Conservation (phyloP, 2,797 vertebrate genomes). For the Acipenser oxyrinchus region DNA sequence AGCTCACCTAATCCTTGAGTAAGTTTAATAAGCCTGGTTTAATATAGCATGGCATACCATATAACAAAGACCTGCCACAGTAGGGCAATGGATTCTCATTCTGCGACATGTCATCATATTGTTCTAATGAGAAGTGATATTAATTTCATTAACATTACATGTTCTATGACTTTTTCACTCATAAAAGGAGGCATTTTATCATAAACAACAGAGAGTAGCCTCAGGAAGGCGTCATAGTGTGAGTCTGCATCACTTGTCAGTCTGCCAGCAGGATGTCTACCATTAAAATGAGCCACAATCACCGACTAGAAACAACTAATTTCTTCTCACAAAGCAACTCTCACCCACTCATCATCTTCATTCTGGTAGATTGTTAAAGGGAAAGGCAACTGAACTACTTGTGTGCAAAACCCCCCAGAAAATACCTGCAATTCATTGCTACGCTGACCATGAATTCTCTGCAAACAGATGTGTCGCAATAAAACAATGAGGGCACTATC, state of each 20-base stretch:
- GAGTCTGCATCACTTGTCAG: background rate
- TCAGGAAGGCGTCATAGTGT: constrained; percentile 2
- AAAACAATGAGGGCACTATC: no score
- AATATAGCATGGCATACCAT: no score
- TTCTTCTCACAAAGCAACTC: background rate
- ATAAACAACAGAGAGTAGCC: background rate
- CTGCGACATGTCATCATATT: no score
- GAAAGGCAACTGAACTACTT: background rate
- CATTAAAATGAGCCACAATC: constrained; percentile 1
- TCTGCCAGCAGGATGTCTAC: constrained; percentile 3
- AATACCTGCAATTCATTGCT: no score
- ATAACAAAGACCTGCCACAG: no score
- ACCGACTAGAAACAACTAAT: background rate
- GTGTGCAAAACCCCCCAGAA: background rate
- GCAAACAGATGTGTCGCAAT: no score
- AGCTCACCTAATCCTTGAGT: no score
- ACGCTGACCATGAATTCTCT: no score
- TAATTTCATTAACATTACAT: constrained; percentile 1
- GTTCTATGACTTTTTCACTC: background rate
- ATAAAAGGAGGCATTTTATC: background rate
- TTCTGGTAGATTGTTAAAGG: background rate
- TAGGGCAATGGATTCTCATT: no score
- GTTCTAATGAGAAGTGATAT: background rate
- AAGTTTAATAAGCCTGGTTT: no score
- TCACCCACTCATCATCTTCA: background rate